Base-by-base conservation (phyloP, 1,140 invertebrate species). In the Aphelinus certus region DNA sequence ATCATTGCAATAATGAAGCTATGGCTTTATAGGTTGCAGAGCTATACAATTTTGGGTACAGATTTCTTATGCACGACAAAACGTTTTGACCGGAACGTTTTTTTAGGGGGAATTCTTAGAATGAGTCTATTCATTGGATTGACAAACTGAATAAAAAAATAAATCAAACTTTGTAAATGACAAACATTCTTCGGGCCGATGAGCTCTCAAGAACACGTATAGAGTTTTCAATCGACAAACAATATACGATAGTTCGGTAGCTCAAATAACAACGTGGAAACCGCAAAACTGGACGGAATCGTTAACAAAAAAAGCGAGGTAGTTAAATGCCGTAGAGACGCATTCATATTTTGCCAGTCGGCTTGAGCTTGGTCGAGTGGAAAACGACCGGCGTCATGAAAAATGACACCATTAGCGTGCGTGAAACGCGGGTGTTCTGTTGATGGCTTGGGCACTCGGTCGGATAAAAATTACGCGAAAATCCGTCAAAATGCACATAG, bases 381-480 rank as follows among this genome's bases (percentile, higher is more conserved):
- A 79, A 79, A 79, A 79, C 70, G 71, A 73, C 73, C 57, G 77
- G 73, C 77, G 75, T 78, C 75, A 76, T 71, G 70, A 77, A 72
- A 65, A 76, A 77, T 72, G 77, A 77, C 73, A 72, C 71, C 73
- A 78, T 78, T 75, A 69, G 58, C 57, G 56, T 7, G 64, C 3
- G 57, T 49, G 76, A 77, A 71, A 60, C 66, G 55, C 71, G 26
- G 26, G 26, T 26, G 26, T 26, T 26, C 26, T 26, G 26, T 26
- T 26, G 26, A 26, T 26, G 58, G 10, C 3, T 3, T 4, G 42
- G 7, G 58, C 58, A 60, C 68, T 62, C 7, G 68, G 58, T 47
- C 51, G 57, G 58, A 62, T 71, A 71, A 71, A 71, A 71, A 71
- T 71, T 71, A 71, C 68, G 58, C 58, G 68, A 71, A 62, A 61